Conservation (phyloP, 2,888 invertebrate species). For the Morinoia aosen region DNA sequence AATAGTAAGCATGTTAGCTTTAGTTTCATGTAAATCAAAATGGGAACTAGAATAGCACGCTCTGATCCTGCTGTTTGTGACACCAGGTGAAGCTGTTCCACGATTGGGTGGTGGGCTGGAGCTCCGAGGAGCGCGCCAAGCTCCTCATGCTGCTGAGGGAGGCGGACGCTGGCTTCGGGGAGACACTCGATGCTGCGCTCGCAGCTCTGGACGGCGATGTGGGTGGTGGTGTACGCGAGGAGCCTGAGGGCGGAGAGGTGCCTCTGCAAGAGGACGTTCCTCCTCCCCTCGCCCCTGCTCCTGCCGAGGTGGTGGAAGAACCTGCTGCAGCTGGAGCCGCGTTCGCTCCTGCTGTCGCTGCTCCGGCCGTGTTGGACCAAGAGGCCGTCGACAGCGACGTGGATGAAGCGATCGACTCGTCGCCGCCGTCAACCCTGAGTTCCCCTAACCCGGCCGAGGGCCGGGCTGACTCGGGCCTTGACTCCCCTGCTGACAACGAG, state of each 20-base stretch:
- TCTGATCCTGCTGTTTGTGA: background rate
- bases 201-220: constrained; percentile 16
- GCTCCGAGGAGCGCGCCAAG: constrained; percentile 80
- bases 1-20: too few species aligned
- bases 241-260: background rate
- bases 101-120: constrained; percentile 88
- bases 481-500: constrained; percentile 31
- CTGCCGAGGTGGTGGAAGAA: constrained; percentile 35
- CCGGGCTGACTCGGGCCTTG: constrained; percentile 22
- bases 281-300: background rate
- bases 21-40: too few species aligned
- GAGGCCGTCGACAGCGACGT: constrained; percentile 38
- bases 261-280: background rate
- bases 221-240: background rate
- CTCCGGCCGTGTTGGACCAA: background rate
- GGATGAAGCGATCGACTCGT: constrained; percentile 49
- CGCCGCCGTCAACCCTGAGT: constrained; percentile 36
- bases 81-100: constrained; percentile 84
- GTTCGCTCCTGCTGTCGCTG: background rate
- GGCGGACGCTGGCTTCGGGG: constrained; percentile 81
- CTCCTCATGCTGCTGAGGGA: constrained; percentile 81
- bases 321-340: constrained; percentile 19
- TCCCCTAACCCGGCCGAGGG: constrained; percentile 35
- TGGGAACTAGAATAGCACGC: too few species aligned
- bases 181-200: constrained; percentile 73